Conservation (phyloP, 2,113 vertebrate species). For the Bufo bufo region DNA sequence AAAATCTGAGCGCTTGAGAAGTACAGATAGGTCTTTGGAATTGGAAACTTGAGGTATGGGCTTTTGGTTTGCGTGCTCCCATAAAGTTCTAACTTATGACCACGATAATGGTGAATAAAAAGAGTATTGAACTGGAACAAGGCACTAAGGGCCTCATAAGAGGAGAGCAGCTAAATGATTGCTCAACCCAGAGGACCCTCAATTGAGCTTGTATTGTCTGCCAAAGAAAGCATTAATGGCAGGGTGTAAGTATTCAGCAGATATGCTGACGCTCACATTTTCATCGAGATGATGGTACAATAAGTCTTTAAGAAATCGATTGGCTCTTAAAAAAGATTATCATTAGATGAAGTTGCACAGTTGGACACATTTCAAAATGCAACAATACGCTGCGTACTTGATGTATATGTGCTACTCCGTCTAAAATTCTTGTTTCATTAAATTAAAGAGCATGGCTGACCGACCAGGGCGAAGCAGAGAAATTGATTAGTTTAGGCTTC, state of each 20-base stretch:
- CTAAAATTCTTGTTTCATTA: constrained; percentile 83
- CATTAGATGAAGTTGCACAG: constrained; percentile 83
- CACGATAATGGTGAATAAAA: constrained; percentile 81
- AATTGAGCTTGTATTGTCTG: constrained; percentile 83
- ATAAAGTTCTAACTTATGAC: constrained; percentile 83
- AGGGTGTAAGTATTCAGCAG: constrained; percentile 79
- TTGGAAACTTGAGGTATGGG: constrained; percentile 72
- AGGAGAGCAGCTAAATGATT: constrained; percentile 83
- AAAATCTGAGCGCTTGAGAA: not conserved
- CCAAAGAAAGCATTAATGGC: constrained; percentile 85
- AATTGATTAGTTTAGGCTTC: constrained; percentile 85
- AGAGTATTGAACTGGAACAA: constrained; percentile 84
- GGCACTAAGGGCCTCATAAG: constrained; percentile 81
- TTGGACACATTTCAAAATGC: constrained; percentile 84
- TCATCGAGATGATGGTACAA: constrained; percentile 80
- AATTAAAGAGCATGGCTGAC: constrained; percentile 83
- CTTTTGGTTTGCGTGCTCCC: constrained; percentile 77
- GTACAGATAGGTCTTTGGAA: constrained; percentile 67
- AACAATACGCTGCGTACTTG: constrained; percentile 83
- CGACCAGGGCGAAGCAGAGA: constrained; percentile 73
- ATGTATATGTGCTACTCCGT: constrained; percentile 81
- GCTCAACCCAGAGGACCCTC: constrained; percentile 78
- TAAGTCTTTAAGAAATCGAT: constrained; percentile 82
- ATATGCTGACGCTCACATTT: constrained; percentile 82
- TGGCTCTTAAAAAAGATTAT: constrained; percentile 81